Percentiles rank a stretch among this genome's conserved stretches.
These are phyloP conservation scores for Piscicola geometra DNA, from an alignment of 2,888 invertebrate genomes.

Conservation along the genomic window DNA sequence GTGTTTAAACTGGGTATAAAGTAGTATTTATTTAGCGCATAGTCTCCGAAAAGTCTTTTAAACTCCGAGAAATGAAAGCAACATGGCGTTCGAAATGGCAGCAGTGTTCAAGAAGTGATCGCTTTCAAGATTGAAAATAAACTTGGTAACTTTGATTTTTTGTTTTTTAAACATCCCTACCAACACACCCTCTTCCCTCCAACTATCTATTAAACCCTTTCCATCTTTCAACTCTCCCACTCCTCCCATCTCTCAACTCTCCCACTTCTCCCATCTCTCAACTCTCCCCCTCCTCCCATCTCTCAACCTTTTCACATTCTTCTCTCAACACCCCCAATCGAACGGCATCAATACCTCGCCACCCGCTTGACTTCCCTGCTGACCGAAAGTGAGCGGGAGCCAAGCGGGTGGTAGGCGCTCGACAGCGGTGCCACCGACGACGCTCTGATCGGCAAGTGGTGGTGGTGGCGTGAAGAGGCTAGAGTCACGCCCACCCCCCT, in stretches of 20 bases:
- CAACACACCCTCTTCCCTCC: too few species aligned
- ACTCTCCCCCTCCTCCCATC: neutral
- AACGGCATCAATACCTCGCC: slow-evolving; percentile 35
- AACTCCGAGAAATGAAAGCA: too few species aligned
- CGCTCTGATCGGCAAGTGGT: neutral
- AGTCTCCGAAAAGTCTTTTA: too few species aligned
- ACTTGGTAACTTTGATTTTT: too few species aligned
- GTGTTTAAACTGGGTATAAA: too few species aligned
- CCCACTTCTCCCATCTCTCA: neutral
- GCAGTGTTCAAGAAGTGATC: too few species aligned
- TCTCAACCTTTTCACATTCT: neutral
- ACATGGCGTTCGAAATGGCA: too few species aligned
- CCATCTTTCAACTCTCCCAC: too few species aligned
- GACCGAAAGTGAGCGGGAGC: slow-evolving; percentile 53
- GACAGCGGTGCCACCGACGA: neutral
- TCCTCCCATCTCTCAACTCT: neutral
- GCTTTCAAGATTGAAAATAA: too few species aligned
- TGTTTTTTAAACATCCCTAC: too few species aligned
- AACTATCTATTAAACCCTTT: too few species aligned
- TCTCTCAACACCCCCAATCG: neutral
- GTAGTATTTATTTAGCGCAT: too few species aligned
- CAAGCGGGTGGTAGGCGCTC: slow-evolving; percentile 26
- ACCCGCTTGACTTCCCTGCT: slow-evolving; percentile 52
- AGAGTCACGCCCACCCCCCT: slow-evolving; percentile 6
- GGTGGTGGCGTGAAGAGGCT: slow-evolving; percentile 19